Percentiles rank a stretch among this genome's conserved stretches.
Evolutionary conservation across 2,113 vertebrate species (phyloP).

Genomic region (Pterophyllum scalare): DNA sequence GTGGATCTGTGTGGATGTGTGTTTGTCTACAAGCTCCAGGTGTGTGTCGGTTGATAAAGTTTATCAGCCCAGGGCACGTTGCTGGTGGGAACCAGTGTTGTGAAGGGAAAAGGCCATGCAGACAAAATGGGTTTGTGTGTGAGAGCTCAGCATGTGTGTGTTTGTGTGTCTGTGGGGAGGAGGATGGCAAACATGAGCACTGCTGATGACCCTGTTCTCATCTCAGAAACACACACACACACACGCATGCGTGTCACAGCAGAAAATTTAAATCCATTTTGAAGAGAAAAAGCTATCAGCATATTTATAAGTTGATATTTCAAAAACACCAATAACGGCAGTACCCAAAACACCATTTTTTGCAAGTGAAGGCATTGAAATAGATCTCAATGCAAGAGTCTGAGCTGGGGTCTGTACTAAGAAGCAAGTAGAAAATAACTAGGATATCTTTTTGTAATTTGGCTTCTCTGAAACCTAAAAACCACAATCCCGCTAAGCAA

Average conservation of each 20-base stretch:
- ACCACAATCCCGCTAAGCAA: not conserved
- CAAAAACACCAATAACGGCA: slow-evolving; percentile 32
- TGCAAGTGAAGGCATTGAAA: slow-evolving; percentile 34
- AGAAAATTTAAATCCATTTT: slow-evolving; percentile 50
- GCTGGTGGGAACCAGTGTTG: slow-evolving; percentile 55
- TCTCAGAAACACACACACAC: not conserved
- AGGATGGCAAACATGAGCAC: slow-evolving; percentile 23
- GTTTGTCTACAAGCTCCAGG: slow-evolving; percentile 58
- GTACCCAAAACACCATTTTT: slow-evolving; percentile 20
- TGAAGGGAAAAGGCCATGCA: slow-evolving; percentile 62
- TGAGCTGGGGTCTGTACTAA: not conserved
- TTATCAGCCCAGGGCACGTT: slow-evolving; percentile 72
- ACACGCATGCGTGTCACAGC: no score
- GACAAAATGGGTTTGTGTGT: slow-evolving; percentile 46
- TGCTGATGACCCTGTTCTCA: slow-evolving; percentile 46
- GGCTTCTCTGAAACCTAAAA: not conserved
- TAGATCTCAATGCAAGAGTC: slow-evolving; percentile 20
- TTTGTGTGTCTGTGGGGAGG: slow-evolving; percentile 17
- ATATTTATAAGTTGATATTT: slow-evolving; percentile 57
- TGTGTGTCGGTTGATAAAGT: slow-evolving; percentile 74
- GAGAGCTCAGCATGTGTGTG: slow-evolving; percentile 10
- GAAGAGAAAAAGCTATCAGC: slow-evolving; percentile 44
- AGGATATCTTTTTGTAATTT: slow-evolving; percentile 10
- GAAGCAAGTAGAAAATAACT: not conserved
- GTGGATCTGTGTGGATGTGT: slow-evolving; percentile 25